These are phyloP conservation scores for Lophura swinhoii DNA, from an alignment of 2,797 vertebrate species.

Conservation along the genomic window DNA sequence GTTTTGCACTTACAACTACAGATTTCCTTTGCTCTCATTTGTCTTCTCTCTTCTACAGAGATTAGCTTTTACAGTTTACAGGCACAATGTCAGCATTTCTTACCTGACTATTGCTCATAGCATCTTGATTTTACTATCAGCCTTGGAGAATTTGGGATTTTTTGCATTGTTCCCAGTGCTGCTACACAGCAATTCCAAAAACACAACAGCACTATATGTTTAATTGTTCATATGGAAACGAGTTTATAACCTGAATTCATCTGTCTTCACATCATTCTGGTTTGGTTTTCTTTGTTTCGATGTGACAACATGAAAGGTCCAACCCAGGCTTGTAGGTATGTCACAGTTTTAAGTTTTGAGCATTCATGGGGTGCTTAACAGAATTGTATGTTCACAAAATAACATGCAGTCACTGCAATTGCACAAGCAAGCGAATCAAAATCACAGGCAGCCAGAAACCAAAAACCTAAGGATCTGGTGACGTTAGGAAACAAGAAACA, in stretches of 20 bases:
- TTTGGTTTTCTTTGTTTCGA: background rate
- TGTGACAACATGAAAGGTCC: background rate
- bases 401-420: background rate
- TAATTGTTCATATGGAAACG: background rate
- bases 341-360: background rate
- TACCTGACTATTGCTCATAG: background rate
- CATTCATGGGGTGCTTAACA: background rate
- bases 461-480: background rate
- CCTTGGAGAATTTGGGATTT: background rate
- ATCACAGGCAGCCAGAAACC: background rate
- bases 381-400: accelerated
- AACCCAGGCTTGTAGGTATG: background rate
- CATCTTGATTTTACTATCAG: background rate
- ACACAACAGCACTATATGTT: accelerated
- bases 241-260: background rate
- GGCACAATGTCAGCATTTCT: background rate
- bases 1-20: background rate
- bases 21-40: background rate
- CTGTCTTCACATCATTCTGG: background rate
- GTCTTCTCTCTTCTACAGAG: background rate
- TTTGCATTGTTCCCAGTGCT: background rate
- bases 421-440: background rate
- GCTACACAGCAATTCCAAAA: background rate
- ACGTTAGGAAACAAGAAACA: background rate
- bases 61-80: background rate